Evolutionary conservation across 2,797 vertebrate species (phyloP).

Genomic region (Martes flavigula): DNA sequence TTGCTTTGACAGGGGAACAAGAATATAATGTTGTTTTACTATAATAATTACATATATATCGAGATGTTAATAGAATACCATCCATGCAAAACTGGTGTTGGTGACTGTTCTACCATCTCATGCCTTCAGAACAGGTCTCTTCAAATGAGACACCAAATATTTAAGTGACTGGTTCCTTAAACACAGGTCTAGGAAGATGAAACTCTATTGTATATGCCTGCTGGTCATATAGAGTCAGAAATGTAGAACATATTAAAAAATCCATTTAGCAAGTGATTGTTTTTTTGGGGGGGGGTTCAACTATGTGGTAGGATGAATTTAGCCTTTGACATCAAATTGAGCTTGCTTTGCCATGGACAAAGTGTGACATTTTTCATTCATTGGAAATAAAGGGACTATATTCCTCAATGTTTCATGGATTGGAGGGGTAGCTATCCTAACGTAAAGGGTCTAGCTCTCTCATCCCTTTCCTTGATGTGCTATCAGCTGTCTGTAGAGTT

Average conservation of each 20-base stretch:
- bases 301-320: background rate
- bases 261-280: background rate
- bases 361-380: background rate
- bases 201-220: background rate
- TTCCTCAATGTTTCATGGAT: background rate
- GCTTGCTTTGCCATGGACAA: background rate
- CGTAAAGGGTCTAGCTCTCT: background rate
- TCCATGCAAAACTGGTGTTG: background rate
- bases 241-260: background rate
- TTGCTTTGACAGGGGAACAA: slow-evolving; percentile 59
- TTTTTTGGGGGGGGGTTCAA: background rate
- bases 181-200: background rate
- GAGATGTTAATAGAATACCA: slow-evolving; percentile 46
- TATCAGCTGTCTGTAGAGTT: background rate
- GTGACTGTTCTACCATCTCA: background rate
- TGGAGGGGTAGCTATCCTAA: background rate
- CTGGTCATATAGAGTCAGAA: background rate
- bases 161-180: background rate
- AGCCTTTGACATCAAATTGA: background rate
- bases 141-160: background rate
- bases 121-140: background rate
- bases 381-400: background rate
- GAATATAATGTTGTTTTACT: slow-evolving; percentile 11
- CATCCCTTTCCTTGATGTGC: background rate
- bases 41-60: background rate